Evolutionary conservation across 2,888 invertebrate species (phyloP).

Genomic region (Phania funesta): DNA sequence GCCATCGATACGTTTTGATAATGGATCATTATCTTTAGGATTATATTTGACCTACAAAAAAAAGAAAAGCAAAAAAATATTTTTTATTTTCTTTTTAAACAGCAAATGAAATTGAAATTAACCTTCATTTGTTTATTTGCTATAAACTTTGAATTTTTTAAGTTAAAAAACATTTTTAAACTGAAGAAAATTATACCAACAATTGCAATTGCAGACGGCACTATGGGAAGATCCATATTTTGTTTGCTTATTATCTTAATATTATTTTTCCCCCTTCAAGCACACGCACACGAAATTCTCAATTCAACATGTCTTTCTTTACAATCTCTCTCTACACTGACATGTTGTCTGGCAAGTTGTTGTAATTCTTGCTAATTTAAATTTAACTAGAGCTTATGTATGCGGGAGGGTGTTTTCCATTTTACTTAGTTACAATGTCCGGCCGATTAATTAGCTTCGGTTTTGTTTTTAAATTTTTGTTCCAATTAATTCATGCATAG

Average conservation of each 20-base stretch:
- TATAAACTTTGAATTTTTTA: neutral
- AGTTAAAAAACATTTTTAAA: conserved; percentile 59
- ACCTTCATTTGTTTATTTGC: conserved; percentile 27
- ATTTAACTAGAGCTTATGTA: neutral
- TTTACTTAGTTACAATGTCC: no score
- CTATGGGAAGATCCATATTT: no score
- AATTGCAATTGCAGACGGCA: no score
- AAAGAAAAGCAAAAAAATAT: neutral
- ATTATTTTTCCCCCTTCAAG: no score
- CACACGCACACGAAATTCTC: no score
- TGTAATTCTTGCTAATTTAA: neutral
- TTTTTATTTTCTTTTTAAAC: neutral
- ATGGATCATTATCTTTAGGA: conserved; percentile 73
- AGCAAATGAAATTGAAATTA: neutral
- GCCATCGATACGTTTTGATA: conserved; percentile 76
- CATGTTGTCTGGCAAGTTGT: neutral
- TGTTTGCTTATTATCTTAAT: no score
- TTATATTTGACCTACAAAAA: conserved; percentile 75
- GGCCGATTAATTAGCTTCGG: no score
- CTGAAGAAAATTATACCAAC: conserved; percentile 35
- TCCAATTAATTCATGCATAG: no score
- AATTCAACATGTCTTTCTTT: no score
- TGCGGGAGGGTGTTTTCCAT: no score
- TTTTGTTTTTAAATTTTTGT: no score
- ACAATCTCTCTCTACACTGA: no score